Percentiles rank a stretch among this genome's conserved stretches.
phyloP scores from a whole-genome alignment of 2,797 vertebrate genomes.

The Clarias pachynema region DNA sequence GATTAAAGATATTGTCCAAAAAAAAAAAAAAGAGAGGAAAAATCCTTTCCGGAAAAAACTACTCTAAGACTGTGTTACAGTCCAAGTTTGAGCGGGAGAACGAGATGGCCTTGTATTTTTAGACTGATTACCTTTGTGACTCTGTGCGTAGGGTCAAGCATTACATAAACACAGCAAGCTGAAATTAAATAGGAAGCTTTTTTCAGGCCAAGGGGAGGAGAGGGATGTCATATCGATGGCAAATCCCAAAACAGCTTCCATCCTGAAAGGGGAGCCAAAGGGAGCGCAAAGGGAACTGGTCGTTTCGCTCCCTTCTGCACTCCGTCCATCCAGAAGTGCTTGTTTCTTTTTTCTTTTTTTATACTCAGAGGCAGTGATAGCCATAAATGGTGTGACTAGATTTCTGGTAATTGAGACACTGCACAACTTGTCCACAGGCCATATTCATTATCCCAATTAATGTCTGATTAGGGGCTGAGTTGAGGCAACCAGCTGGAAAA shows the following conservation, averaged over 20 bases:
- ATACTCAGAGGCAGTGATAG: constrained; percentile 11
- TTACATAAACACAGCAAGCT: constrained; percentile 59
- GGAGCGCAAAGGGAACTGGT: constrained; percentile 50
- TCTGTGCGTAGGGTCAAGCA: constrained; percentile 60
- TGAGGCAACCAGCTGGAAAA: constrained; percentile 44
- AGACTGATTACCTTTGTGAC: constrained; percentile 63
- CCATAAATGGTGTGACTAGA: constrained; percentile 23
- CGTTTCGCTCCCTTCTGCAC: constrained; percentile 50
- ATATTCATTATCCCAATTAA: constrained; percentile 9
- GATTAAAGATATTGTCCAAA: constrained; percentile 62
- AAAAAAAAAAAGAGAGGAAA: constrained; percentile 55
- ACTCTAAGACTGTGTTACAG: constrained; percentile 66
- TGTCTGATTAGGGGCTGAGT: neutral
- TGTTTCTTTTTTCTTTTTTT: constrained; percentile 6
- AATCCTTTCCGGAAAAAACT: constrained; percentile 78
- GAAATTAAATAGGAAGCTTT: constrained; percentile 54
- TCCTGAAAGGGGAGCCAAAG: constrained; percentile 56
- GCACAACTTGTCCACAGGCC: neutral
- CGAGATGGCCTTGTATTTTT: constrained; percentile 66
- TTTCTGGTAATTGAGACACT: neutral
- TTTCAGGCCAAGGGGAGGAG: constrained; percentile 49
- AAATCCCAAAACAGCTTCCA: constrained; percentile 57
- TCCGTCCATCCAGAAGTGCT: constrained; percentile 25
- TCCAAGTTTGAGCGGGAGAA: constrained; percentile 59
- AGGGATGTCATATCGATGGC: constrained; percentile 55